Conservation (phyloP, 2,113 vertebrate genomes). For the Haliaeetus leucogaster region DNA sequence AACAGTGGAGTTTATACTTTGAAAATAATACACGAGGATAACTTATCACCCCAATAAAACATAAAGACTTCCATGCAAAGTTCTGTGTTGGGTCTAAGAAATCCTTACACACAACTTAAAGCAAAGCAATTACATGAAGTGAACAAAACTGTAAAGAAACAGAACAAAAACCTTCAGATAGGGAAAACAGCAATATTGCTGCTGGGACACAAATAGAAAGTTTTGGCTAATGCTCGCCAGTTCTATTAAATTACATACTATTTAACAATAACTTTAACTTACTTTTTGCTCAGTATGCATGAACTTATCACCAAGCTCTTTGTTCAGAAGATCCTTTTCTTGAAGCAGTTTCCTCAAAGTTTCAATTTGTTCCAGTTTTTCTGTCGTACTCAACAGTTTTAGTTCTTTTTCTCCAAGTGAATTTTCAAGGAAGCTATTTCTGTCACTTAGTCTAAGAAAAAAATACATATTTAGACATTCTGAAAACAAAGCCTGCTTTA, state of each 20-base stretch:
- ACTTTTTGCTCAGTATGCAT: conserved; percentile 78
- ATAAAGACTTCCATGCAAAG: background rate
- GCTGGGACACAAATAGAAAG: background rate
- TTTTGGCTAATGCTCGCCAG: background rate
- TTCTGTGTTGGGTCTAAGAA: background rate
- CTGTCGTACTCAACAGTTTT: conserved; percentile 68
- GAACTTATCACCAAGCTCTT: conserved; percentile 78
- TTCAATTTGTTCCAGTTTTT: conserved; percentile 79
- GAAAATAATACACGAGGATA: background rate
- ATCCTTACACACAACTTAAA: background rate
- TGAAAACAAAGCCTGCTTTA: background rate
- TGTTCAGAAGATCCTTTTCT: conserved; percentile 74
- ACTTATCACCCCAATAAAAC: background rate
- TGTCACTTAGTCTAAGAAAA: conserved; percentile 76
- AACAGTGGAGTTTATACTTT: background rate
- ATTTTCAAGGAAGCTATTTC: conserved; percentile 82
- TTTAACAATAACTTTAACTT: background rate
- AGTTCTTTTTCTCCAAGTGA: conserved; percentile 87
- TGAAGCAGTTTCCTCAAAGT: conserved; percentile 72
- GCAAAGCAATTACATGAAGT: background rate
- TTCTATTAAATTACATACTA: background rate
- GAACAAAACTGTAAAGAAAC: background rate
- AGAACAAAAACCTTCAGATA: background rate
- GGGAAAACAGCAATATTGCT: background rate
- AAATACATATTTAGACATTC: background rate